Conservation (phyloP, 2,888 invertebrate species). For the Scelioninae gen. 1 region DNA sequence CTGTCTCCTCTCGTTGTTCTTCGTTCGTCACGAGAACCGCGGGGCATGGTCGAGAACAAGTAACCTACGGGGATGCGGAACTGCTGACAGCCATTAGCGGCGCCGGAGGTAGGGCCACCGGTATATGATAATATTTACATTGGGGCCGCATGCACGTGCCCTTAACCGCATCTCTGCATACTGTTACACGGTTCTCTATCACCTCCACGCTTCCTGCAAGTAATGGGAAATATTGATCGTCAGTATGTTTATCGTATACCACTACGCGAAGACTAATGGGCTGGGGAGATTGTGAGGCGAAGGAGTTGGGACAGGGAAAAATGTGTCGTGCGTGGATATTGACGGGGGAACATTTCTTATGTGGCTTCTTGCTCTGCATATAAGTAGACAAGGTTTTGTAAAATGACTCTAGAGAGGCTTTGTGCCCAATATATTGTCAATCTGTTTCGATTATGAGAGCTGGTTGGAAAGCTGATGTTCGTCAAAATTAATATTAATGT, state of each 20-base stretch:
- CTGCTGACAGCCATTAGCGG: constrained; percentile 88
- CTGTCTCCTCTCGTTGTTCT: constrained; percentile 55
- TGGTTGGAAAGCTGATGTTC: not conserved
- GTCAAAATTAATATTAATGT: constrained; percentile 14
- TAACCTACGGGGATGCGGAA: constrained; percentile 77
- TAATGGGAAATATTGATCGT: no score
- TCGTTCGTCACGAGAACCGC: constrained; percentile 58
- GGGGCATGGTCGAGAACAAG: constrained; percentile 72
- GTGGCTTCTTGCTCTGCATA: constrained; percentile 31
- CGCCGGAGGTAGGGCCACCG: no score
- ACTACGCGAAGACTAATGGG: constrained; percentile 56
- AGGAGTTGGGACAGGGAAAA: constrained; percentile 45
- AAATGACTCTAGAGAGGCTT: constrained; percentile 23
- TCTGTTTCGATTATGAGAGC: constrained; percentile 37
- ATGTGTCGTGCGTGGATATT: constrained; percentile 44
- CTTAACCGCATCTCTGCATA: no score
- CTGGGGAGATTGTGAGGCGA: constrained; percentile 45
- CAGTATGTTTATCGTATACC: no score
- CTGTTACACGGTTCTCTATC: no score
- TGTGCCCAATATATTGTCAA: constrained; percentile 33
- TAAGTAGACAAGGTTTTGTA: constrained; percentile 46
- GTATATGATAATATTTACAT: no score
- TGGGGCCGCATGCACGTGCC: no score
- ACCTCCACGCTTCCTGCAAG: no score
- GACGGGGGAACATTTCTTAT: constrained; percentile 33